Evolutionary conservation across 2,113 vertebrate genomes (phyloP).

Genomic region (Chaetorhynchus papuensis): DNA sequence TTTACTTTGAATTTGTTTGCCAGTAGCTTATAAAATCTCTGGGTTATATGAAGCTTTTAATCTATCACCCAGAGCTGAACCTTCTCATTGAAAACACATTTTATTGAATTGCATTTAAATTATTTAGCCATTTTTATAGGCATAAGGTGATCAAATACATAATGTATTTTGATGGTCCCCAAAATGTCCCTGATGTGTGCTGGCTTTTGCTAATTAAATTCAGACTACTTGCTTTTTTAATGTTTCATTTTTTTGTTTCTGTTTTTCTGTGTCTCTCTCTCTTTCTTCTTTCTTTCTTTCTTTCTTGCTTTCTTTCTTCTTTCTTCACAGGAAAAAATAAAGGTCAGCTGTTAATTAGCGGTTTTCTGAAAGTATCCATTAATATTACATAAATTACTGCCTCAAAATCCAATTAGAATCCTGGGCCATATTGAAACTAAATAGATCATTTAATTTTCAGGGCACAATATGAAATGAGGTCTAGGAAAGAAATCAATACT

Average conservation of each 20-base stretch:
- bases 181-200: conserved; percentile 32
- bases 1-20: conserved; percentile 54
- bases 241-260: background rate
- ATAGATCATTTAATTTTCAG: conserved; percentile 76
- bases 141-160: conserved; percentile 67
- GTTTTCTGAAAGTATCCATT: conserved; percentile 71
- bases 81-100: conserved; percentile 59
- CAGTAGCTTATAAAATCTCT: conserved; percentile 53
- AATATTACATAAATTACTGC: conserved; percentile 76
- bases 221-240: background rate
- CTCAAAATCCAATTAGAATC: conserved; percentile 74
- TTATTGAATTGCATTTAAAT: conserved; percentile 70
- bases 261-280: background rate
- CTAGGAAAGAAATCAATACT: conserved; percentile 65
- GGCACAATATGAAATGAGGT: conserved; percentile 67
- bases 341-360: conserved; percentile 73
- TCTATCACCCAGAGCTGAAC: conserved; percentile 44
- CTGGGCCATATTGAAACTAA: conserved; percentile 70
- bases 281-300: background rate
- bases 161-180: conserved; percentile 39
- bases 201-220: conserved; percentile 66
- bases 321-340: conserved; percentile 62
- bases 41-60: conserved; percentile 62
- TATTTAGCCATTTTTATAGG: conserved; percentile 69
- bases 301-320: background rate